These are phyloP conservation scores for Alauda arvensis DNA, from an alignment of 2,797 vertebrate genomes.

Conservation along the genomic window DNA sequence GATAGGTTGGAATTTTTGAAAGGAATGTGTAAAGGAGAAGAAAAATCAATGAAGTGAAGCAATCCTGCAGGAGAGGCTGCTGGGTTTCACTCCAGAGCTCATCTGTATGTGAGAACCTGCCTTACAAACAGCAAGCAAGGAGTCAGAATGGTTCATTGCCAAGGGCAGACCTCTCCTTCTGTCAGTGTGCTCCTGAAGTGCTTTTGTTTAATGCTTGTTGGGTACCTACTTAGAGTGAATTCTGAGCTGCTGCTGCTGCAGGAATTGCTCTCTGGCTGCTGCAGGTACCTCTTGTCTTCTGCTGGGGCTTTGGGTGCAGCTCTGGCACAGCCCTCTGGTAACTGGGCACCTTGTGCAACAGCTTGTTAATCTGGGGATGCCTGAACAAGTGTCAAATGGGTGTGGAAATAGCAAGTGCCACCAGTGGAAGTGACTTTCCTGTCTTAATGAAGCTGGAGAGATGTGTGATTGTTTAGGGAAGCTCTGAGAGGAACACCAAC, in stretches of 20 bases:
- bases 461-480: not conserved
- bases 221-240: not conserved
- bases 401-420: not conserved
- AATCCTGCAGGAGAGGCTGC: not conserved
- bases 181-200: not conserved
- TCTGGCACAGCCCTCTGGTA: not conserved
- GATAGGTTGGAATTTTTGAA: not conserved
- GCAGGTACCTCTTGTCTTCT: not conserved
- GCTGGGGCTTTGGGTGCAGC: not conserved
- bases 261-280: not conserved
- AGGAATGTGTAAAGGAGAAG: not conserved
- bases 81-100: not conserved
- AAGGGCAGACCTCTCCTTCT: not conserved
- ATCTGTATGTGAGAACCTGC: not conserved
- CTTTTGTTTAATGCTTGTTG: not conserved
- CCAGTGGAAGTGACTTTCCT: not conserved
- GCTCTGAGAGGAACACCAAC: accelerated
- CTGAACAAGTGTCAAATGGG: not conserved
- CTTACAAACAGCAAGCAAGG: not conserved
- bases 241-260: not conserved
- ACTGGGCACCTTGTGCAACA: not conserved
- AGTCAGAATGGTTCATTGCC: not conserved
- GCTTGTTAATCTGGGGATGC: not conserved
- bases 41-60: not conserved
- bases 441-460: not conserved